Conservation (phyloP, 2,888 invertebrate species). For the Netelia inedita region DNA sequence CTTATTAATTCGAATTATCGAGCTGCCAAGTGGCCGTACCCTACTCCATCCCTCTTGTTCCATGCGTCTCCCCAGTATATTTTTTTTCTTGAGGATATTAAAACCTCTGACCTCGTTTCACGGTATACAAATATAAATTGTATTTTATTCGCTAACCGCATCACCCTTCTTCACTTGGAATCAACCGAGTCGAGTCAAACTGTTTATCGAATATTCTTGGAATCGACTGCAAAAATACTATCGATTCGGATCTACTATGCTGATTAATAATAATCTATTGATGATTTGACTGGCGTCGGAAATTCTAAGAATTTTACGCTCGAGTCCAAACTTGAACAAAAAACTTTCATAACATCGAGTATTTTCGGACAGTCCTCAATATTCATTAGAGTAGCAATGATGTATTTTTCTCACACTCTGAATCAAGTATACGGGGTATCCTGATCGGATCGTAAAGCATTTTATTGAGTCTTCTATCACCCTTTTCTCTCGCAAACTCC, state of each 20-base stretch:
- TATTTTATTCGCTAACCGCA: conserved; percentile 12
- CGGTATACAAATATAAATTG: conserved; percentile 51
- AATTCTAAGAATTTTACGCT: too few relatives aligned
- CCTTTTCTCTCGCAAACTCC: not conserved
- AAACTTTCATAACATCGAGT: too few relatives aligned
- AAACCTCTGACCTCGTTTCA: conserved; percentile 81
- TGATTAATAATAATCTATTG: not conserved
- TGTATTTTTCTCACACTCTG: too few relatives aligned
- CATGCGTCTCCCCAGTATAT: conserved; percentile 7
- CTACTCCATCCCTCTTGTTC: conserved; percentile 46
- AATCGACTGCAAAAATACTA: not conserved
- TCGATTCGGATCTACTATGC: not conserved
- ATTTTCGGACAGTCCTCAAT: too few relatives aligned
- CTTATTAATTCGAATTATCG: conserved; percentile 84
- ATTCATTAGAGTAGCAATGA: too few relatives aligned
- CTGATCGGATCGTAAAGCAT: too few relatives aligned
- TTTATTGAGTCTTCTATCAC: too few relatives aligned
- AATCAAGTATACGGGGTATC: too few relatives aligned
- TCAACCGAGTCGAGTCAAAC: conserved; percentile 10
- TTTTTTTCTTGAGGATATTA: conserved; percentile 81
- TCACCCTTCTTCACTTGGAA: conserved; percentile 21
- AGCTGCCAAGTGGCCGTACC: conserved; percentile 80
- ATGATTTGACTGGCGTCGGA: too few relatives aligned
- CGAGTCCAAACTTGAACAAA: too few relatives aligned
- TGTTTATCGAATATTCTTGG: conserved; percentile 36